A percentile compares a stretch with the other conserved stretches of the same genome.
These are phyloP conservation scores for Hyles euphorbiae DNA, from an alignment of 1,140 invertebrate species.

Conservation along the genomic window DNA sequence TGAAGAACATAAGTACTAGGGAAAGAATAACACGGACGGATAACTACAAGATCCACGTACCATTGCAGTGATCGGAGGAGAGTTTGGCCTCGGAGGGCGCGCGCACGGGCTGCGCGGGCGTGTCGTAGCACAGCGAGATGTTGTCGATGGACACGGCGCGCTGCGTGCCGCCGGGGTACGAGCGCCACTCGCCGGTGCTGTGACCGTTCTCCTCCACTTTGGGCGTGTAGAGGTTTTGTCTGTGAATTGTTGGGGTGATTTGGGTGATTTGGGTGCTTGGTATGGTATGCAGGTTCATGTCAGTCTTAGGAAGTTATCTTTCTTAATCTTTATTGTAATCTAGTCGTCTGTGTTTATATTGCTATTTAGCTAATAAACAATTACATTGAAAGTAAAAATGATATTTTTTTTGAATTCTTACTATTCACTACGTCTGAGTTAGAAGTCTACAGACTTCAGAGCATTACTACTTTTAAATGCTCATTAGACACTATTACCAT, in stretches of 20 bases:
- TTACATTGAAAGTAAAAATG: too few relatives aligned
- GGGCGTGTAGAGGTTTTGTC: slow-evolving; percentile 80
- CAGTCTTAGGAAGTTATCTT: too few relatives aligned
- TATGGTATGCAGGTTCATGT: too few relatives aligned
- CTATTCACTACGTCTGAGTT: too few relatives aligned
- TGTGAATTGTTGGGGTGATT: slow-evolving; percentile 39
- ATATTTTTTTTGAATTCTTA: too few relatives aligned
- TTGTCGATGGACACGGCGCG: slow-evolving; percentile 78
- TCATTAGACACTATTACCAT: too few relatives aligned
- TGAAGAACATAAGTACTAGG: too few relatives aligned
- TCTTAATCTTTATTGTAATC: too few relatives aligned
- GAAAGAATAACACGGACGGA: not conserved
- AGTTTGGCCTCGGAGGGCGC: slow-evolving; percentile 64
- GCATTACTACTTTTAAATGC: too few relatives aligned
- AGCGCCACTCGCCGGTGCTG: slow-evolving; percentile 73
- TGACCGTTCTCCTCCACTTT: slow-evolving; percentile 76
- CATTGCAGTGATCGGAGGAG: slow-evolving; percentile 57
- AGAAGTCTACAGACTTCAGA: too few relatives aligned
- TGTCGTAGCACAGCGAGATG: slow-evolving; percentile 72
- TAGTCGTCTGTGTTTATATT: too few relatives aligned
- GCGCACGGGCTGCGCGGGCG: slow-evolving; percentile 42
- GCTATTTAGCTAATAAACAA: too few relatives aligned
- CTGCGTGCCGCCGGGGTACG: slow-evolving; percentile 61
- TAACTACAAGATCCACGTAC: slow-evolving; percentile 22
- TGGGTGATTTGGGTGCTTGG: not conserved